Conservation (phyloP, 2,888 invertebrate genomes). For the Drosophila yooni region DNA sequence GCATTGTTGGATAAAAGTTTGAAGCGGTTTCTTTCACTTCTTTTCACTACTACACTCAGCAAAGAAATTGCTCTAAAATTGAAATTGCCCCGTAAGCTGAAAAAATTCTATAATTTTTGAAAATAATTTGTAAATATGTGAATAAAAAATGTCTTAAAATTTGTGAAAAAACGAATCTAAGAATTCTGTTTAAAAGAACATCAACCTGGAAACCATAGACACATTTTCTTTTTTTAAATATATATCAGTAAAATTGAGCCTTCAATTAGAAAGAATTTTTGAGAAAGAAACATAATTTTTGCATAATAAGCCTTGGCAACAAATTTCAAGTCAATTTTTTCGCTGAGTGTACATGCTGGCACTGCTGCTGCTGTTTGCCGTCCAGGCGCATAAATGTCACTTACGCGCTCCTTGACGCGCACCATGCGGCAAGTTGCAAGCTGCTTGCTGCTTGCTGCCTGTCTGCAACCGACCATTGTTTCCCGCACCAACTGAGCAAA, state of each 20-base stretch:
- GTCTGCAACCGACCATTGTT: slow-evolving; percentile 59
- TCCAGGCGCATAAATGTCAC: slow-evolving; percentile 80
- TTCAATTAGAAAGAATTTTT: too few species aligned
- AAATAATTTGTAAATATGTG: not conserved
- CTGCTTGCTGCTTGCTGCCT: slow-evolving; percentile 1
- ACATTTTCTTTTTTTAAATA: too few species aligned
- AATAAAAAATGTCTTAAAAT: too few species aligned
- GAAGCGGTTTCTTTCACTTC: slow-evolving; percentile 12
- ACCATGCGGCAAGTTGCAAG: slow-evolving; percentile 54
- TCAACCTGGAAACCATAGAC: too few species aligned
- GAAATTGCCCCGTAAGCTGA: not conserved
- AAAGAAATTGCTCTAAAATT: not conserved
- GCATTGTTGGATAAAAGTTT: slow-evolving; percentile 50
- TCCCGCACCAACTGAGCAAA: slow-evolving; percentile 62
- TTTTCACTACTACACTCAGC: not conserved
- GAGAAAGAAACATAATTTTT: not conserved
- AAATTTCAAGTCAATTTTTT: not conserved
- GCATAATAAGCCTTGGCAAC: not conserved
- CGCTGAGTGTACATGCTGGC: slow-evolving; percentile 1
- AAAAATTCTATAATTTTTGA: not conserved
- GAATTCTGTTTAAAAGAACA: too few species aligned
- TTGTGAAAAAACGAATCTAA: too few species aligned
- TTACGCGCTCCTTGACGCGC: slow-evolving; percentile 73
- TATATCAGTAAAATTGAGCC: too few species aligned
- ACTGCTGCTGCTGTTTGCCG: slow-evolving; percentile 18